These are phyloP conservation scores for Enteromius thamalakanensis DNA, from an alignment of 2,797 vertebrate genomes.

Conservation along the genomic window DNA sequence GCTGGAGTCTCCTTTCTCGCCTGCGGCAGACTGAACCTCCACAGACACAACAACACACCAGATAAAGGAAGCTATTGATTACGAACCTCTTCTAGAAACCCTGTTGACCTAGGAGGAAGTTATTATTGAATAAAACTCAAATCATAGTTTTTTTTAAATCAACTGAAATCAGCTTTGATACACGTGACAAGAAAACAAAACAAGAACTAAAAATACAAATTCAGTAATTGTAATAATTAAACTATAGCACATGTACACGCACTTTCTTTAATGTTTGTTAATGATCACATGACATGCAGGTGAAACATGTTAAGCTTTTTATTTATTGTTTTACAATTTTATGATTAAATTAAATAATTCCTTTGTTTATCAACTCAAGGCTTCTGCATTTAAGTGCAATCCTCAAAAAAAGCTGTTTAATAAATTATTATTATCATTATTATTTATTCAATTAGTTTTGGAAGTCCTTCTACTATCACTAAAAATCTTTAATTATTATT, in stretches of 20 bases:
- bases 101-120: too few species aligned
- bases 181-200: neutral
- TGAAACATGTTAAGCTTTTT: too few species aligned
- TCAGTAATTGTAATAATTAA: neutral
- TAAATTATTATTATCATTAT: neutral
- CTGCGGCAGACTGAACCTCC: constrained; percentile 35
- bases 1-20: constrained; percentile 30
- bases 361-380: neutral
- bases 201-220: neutral
- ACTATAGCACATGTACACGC: neutral
- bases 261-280: too few species aligned
- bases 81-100: constrained; percentile 7
- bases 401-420: neutral
- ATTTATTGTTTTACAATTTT: neutral
- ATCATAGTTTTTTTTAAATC: too few species aligned
- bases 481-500: too few species aligned
- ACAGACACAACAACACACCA: constrained; percentile 48
- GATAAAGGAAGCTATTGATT: constrained; percentile 54
- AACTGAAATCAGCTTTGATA: neutral
- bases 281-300: too few species aligned
- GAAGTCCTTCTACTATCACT: too few species aligned
- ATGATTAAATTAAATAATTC: neutral
- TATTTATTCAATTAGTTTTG: too few species aligned
- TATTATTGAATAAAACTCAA: neutral
- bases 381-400: neutral